Conservation (phyloP, 2,888 invertebrate genomes). For the Girardia tigrina region DNA sequence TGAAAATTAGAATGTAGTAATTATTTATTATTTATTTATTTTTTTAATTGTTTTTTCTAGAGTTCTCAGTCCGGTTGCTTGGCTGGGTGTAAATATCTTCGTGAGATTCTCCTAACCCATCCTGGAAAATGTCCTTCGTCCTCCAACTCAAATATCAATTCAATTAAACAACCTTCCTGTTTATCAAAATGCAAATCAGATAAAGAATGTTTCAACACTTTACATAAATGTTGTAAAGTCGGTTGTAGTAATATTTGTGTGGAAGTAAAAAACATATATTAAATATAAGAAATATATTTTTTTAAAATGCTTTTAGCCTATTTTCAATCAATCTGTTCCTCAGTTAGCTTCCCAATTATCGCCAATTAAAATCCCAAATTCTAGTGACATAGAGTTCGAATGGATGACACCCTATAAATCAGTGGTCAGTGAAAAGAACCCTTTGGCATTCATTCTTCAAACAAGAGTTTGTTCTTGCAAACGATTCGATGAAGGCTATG, state of each 20-base stretch:
- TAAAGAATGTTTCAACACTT: constrained; percentile 31
- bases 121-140: not conserved
- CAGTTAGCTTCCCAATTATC: constrained; percentile 16
- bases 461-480: constrained; percentile 27
- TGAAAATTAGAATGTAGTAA: too few relatives aligned
- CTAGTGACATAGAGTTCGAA: not conserved
- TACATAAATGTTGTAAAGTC: constrained; percentile 30
- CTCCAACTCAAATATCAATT: not conserved
- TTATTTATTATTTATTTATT: too few relatives aligned
- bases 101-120: not conserved
- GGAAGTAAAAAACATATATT: not conserved
- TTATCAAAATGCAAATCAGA: constrained; percentile 25
- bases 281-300: not conserved
- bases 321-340: constrained; percentile 19
- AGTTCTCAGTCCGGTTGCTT: not conserved
- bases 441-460: constrained; percentile 27
- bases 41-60: not conserved
- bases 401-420: constrained; percentile 15
- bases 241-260: constrained; percentile 31
- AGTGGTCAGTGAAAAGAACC: constrained; percentile 2
- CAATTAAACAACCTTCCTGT: constrained; percentile 10
- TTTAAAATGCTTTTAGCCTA: constrained; percentile 25
- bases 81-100: not conserved
- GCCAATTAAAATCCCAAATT: not conserved
- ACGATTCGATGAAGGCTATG: constrained; percentile 28